Base-by-base conservation (phyloP, 2,888 invertebrate genomes). In the Noctua janthina region DNA sequence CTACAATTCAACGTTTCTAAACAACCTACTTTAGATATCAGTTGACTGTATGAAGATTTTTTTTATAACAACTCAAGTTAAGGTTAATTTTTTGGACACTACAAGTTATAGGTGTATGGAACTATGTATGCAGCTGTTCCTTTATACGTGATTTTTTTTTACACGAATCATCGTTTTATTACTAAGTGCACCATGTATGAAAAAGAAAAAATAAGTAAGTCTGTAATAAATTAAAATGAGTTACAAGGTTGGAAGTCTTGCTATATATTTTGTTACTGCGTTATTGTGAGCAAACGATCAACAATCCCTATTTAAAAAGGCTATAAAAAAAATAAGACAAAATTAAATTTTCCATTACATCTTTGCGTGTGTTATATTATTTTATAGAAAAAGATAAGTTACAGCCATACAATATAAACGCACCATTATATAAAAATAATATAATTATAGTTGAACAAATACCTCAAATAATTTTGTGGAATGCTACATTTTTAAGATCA, bases 331-430 rank as follows among this genome's bases (percentile, higher is more conserved):
- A 90, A 88, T 74, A 87, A 89, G 59, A 89, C 85, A 81, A 43
- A 43, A 43, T 49, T 76, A 54, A 43, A 66, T 51, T 68, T 67
- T 81, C 80, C 64, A 73, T 81, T 85, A 85, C 79, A 83, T 86
- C 83, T 84, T 83, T 82, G 90, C 84, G 79, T 81, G 86, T 90
- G 77, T 46, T 83, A 84, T 90, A 81, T 82, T 81, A 83, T 85
- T 87, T 87, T 86, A 91, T 89, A 91, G 87, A 92, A 93, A 92
- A 92, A 91, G 91, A 88, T 88, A 86, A 85, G 72, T 92, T 94
- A 92, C 93, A 93, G 92, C 90, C 90, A 90, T 90, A 90, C 68
- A 74, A 89, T 85, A 84, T 78, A 89, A 88, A 92, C 92, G 92
- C 92, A 92, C 91, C 91, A 85, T 90, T 90, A 82, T 88, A 91